phyloP scores from a whole-genome alignment of 2,888 invertebrate species.

The Gasteruption jaculator region DNA sequence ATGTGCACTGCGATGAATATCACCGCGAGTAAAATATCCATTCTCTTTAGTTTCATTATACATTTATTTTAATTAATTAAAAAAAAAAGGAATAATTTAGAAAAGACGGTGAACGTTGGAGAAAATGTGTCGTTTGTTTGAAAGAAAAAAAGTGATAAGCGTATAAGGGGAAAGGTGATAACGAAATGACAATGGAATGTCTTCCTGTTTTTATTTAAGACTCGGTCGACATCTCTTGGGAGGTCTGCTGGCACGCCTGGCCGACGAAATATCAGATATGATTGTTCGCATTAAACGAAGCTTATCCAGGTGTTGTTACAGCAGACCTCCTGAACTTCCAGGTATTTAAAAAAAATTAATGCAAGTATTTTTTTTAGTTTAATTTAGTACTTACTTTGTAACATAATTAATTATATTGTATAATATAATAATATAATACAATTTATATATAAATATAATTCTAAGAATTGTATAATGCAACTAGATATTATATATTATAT shows the following conservation, averaged over 20 bases:
- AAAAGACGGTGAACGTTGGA: conserved; percentile 6
- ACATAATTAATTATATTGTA: background rate
- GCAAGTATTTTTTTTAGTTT: background rate
- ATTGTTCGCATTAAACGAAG: conserved; percentile 42
- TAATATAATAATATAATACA: background rate
- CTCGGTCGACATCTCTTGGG: conserved; percentile 38
- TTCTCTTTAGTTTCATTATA: conserved; percentile 8
- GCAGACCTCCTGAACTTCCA: conserved; percentile 36
- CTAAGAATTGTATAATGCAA: background rate
- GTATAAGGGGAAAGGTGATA: no score
- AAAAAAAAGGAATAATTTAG: no score
- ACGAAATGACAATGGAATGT: conserved; percentile 45
- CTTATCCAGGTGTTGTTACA: conserved; percentile 36
- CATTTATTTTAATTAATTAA: no score
- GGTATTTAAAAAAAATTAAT: conserved; percentile 29
- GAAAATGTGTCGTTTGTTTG: no score
- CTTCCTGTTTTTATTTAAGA: conserved; percentile 45
- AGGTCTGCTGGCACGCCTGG: conserved; percentile 38
- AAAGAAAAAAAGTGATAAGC: no score
- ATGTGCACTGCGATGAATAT: no score
- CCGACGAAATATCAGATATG: conserved; percentile 43
- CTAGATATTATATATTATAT: no score
- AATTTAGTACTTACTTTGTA: conserved; percentile 1
- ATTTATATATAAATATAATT: background rate
- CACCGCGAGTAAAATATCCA: no score